Conservation (phyloP, 2,113 vertebrate species). For the Lonchura striata region DNA sequence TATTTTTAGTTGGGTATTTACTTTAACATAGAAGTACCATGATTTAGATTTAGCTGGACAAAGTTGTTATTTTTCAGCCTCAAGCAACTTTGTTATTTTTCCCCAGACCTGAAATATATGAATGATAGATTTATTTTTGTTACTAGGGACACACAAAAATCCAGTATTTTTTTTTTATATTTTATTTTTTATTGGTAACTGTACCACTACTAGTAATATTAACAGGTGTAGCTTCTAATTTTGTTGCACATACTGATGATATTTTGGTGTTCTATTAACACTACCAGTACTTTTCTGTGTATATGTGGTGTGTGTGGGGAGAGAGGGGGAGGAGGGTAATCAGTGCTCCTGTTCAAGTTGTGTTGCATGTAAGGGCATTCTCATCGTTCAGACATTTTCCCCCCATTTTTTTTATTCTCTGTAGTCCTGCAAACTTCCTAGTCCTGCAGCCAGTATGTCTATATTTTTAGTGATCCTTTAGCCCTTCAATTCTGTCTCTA, state of each 20-base stretch:
- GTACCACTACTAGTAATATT: neutral
- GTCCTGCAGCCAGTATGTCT: neutral
- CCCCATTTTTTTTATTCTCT: neutral
- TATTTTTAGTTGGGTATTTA: neutral
- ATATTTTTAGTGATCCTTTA: neutral
- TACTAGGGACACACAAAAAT: neutral
- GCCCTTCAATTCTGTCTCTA: neutral
- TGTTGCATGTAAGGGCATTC: neutral
- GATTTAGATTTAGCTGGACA: neutral
- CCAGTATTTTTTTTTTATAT: neutral
- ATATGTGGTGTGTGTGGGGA: fast-evolving
- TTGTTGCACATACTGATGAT: neutral
- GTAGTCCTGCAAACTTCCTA: neutral
- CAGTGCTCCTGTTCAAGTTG: neutral
- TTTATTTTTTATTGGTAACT: neutral
- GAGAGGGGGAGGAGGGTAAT: neutral
- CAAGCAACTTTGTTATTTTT: neutral
- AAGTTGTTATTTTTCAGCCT: neutral
- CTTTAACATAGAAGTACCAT: neutral
- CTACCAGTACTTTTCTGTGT: neutral
- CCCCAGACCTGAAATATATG: neutral
- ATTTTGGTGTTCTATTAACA: neutral
- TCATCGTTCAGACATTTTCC: neutral
- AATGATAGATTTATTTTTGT: neutral
- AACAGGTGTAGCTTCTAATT: neutral